Base-by-base conservation (phyloP, 1,140 invertebrate genomes). In the Lepidurus packardi region DNA sequence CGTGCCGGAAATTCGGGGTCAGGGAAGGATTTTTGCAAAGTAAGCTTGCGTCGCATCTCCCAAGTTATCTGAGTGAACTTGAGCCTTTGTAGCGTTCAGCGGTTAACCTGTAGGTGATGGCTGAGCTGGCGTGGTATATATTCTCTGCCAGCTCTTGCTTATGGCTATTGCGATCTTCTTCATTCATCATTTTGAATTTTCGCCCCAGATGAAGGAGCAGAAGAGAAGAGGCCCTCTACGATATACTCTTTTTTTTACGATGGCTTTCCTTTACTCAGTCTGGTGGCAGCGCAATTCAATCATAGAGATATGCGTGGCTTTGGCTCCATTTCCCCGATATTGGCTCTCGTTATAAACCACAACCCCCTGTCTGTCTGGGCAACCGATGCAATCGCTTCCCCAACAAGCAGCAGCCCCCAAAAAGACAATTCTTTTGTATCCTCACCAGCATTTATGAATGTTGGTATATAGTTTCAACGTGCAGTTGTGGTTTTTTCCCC, bases 271-370 rank as follows among this genome's bases (percentile, higher is more conserved):
- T 65, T 21, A 65, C 53, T 65, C 53, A 65, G 53, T 65, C 53
- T 65, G 53, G 53, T 65, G 13, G 53, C 53, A 65, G 53, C 53
- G 53, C 53, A 65, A 65, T 65, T 65, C 53, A 65, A 65, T 65
- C 53, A 65, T 65, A 65, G 53, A 65, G 53, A 65, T 65, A 65
- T 65, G 53, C 53, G 53, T 65, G 53, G 53, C 53, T 65, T 65
- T 65, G 53, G 53, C 53, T 65, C 53, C 53, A 65, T 65, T 65
- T 65, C 53, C 13, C 53, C 53, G 53, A 65, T 65, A 65, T 65
- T 65, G 53, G 53, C 53, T 65, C 53, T 65, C 53, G 53, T 65
- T 65, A 65, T 65, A 65, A 65, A 65, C 53, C 53, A 65, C 53
- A 65, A 65, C 53, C 53, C 53, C 53, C 53, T 65, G 53, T 65